Base-by-base conservation (phyloP, 2,888 invertebrate species). In the Tryphoninae sp. region DNA sequence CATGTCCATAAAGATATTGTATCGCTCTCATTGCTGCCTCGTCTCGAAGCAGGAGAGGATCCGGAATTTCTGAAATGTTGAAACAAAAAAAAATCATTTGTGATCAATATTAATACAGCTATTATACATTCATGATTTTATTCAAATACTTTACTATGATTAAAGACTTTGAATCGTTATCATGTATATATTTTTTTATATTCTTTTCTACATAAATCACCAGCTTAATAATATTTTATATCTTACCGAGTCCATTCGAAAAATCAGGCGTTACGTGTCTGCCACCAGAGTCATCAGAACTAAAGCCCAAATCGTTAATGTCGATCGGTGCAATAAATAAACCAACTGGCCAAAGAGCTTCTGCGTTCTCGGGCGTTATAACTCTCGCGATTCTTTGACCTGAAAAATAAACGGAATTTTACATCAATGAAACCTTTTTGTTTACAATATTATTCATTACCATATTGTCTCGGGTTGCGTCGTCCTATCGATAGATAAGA, bases 41-140 rank as follows among this genome's bases (percentile, higher is more conserved):
- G 0, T 95, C 95, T 78, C 94, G 94, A 77, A 95, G 88, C 64
- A 95, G 92, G 83, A 94, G 93, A 0, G 95, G 95, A 89, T 95
- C 95, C 33, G 91, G 90, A 87, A 92, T 89, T 49, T 89, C 92
- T 93, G 84, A 51, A 84, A 80, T 49, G 19, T 40, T 65, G 26
- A 42, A 23, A 33, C 59, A 51, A 19, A 19, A 22, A 58, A 19
- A 73, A 73, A 2, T 58, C 22, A 51, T n/a, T 51, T 0, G 13
- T 62, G 1, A 22, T 67, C 49, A 26, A 33, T 4, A 33, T 33
- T 33, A 33, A 33, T 33, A 33, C 33, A 6, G 8, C n/a, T n/a
- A 59, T 62, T 7, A 49, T 42, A 33, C n/a, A 8, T 9, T 26
- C 22, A 2, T 1, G 16, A 6, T 9, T 40, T 33, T 55, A 23